phyloP scores from a whole-genome alignment of 2,113 vertebrate species.

The Oncorhynchus gorbuscha region DNA sequence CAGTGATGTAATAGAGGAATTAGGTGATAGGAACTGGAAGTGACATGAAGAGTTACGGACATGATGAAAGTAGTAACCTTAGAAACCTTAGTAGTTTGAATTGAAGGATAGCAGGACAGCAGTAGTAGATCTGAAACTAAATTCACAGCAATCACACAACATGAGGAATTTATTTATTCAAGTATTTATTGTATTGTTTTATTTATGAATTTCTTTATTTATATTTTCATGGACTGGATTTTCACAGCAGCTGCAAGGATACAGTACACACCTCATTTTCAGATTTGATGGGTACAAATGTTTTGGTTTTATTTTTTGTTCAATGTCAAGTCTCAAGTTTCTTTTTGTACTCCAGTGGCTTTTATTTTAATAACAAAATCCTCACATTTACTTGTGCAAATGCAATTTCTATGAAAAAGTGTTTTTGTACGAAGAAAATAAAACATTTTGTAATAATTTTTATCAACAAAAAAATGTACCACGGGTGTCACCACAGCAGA shows the following conservation, averaged over 20 bases:
- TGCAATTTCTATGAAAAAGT: slow-evolving; percentile 98
- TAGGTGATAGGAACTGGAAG: slow-evolving; percentile 35
- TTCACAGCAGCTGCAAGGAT: slow-evolving; percentile 61
- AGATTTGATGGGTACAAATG: slow-evolving; percentile 35
- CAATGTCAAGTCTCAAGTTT: slow-evolving; percentile 48
- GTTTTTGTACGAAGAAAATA: slow-evolving; percentile 90
- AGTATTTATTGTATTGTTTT: slow-evolving; percentile 67
- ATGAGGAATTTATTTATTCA: slow-evolving; percentile 73
- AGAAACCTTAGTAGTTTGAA: slow-evolving; percentile 27
- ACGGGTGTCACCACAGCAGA: slow-evolving; percentile 52
- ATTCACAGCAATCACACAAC: slow-evolving; percentile 63
- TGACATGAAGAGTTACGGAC: slow-evolving; percentile 10
- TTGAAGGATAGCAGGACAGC: slow-evolving; percentile 49
- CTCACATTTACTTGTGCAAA: slow-evolving; percentile 96
- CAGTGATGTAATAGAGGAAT: slow-evolving; percentile 30
- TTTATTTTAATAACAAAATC: slow-evolving; percentile 78
- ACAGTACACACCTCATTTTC: slow-evolving; percentile 35
- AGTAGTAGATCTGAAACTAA: slow-evolving; percentile 54
- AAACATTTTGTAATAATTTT: slow-evolving; percentile 98
- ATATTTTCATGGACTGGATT: slow-evolving; percentile 72
- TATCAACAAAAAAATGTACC: slow-evolving; percentile 89
- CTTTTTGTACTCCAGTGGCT: slow-evolving; percentile 76
- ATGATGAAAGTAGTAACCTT: slow-evolving; percentile 63
- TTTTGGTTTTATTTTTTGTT: slow-evolving; percentile 13
- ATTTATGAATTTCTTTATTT: slow-evolving; percentile 64